Conservation (phyloP, 2,888 invertebrate species). For the Latrodectus elegans region DNA sequence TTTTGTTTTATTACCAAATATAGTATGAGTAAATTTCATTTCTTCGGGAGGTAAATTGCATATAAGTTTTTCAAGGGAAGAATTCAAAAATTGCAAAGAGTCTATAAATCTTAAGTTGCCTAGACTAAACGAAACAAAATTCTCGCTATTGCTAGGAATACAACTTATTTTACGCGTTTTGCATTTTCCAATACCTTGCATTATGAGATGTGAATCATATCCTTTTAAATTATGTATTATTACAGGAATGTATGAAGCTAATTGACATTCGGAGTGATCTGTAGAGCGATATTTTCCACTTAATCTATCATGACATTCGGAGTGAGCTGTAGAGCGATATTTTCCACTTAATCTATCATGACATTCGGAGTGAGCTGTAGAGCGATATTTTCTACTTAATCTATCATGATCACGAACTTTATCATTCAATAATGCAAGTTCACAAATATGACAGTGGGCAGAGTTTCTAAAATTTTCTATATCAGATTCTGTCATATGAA, state of each 20-base stretch:
- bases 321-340: too few species aligned
- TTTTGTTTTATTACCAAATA: neutral
- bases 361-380: constrained; percentile 4
- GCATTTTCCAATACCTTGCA: constrained; percentile 10
- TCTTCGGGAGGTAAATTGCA: neutral
- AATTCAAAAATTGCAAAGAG: constrained; percentile 6
- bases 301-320: too few species aligned
- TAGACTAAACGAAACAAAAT: neutral
- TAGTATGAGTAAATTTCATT: neutral
- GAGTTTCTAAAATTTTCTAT: neutral
- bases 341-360: too few species aligned
- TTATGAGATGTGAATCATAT: constrained; percentile 11
- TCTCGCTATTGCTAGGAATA: neutral
- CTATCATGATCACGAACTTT: constrained; percentile 18
- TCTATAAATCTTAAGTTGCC: too few species aligned
- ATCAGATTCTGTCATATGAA: neutral
- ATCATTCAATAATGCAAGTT: neutral
- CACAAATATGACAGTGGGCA: constrained; percentile 1
- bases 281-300: too few species aligned
- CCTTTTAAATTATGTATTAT: constrained; percentile 13
- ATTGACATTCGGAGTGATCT: neutral
- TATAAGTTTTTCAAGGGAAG: constrained; percentile 3
- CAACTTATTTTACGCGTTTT: neutral
- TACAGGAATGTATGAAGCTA: neutral
- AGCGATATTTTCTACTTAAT: neutral